These are phyloP conservation scores for Pantherophis alleghaniensis DNA, from an alignment of 2,797 vertebrate species.

Conservation along the genomic window DNA sequence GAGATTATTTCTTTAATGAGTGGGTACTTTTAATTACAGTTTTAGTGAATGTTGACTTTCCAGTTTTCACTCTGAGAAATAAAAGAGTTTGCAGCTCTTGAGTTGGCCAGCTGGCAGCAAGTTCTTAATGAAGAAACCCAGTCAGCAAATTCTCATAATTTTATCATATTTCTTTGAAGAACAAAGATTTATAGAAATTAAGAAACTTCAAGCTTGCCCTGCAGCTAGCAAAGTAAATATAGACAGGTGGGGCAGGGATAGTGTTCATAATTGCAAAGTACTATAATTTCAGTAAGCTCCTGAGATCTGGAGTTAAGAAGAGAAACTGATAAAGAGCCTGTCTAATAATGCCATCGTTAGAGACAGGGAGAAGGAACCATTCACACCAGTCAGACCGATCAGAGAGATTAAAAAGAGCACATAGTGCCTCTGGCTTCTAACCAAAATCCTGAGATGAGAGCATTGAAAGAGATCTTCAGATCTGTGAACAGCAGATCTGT, in stretches of 20 bases:
- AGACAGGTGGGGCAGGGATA: background rate
- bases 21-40: background rate
- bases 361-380: background rate
- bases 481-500: background rate
- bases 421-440: background rate
- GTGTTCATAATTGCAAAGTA: accelerated
- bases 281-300: background rate
- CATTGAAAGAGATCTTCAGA: background rate
- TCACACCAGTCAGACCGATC: background rate
- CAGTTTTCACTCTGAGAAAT: background rate
- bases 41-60: background rate
- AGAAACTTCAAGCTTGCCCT: background rate
- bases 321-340: background rate
- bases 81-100: background rate
- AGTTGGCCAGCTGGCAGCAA: background rate
- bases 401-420: background rate
- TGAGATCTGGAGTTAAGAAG: background rate
- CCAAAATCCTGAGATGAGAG: background rate
- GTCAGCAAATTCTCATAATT: background rate
- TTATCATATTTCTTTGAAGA: background rate
- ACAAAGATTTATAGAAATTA: background rate
- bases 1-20: background rate
- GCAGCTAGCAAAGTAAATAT: background rate
- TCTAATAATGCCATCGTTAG: background rate
- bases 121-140: background rate